Evolutionary conservation across 2,797 vertebrate species (phyloP).

Genomic region (Orestias chungarensis): DNA sequence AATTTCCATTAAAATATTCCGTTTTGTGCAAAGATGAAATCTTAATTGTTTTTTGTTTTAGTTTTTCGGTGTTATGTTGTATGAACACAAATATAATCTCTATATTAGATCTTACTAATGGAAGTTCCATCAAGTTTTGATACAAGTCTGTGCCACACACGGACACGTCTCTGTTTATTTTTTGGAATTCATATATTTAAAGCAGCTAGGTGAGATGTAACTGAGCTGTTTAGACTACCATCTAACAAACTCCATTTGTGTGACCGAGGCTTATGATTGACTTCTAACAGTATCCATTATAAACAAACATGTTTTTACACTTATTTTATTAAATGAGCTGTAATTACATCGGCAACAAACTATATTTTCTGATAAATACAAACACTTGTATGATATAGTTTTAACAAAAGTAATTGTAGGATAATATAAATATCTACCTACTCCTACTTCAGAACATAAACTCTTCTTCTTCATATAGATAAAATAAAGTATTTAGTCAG

Average conservation of each 20-base stretch:
- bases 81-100: constrained; percentile 5
- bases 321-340: background rate
- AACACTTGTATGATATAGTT: background rate
- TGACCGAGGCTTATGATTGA: background rate
- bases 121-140: constrained; percentile 9
- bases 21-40: too few species aligned
- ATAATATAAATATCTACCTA: background rate
- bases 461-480: constrained; percentile 13
- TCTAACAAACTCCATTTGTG: background rate
- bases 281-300: background rate
- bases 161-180: background rate
- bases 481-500: constrained; percentile 26
- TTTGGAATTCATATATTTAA: constrained; percentile 7
- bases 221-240: background rate
- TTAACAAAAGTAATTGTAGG: background rate
- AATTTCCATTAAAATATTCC: too few species aligned
- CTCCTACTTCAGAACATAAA: background rate
- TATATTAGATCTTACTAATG: constrained; percentile 8
- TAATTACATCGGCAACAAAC: constrained; percentile 6
- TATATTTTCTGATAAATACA: constrained; percentile 1
- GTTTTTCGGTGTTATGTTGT: background rate
- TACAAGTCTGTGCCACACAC: constrained; percentile 1
- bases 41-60: too few species aligned
- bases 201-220: background rate
- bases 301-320: background rate